Conservation (phyloP, 2,888 invertebrate genomes). For the Panzeria rudis region DNA sequence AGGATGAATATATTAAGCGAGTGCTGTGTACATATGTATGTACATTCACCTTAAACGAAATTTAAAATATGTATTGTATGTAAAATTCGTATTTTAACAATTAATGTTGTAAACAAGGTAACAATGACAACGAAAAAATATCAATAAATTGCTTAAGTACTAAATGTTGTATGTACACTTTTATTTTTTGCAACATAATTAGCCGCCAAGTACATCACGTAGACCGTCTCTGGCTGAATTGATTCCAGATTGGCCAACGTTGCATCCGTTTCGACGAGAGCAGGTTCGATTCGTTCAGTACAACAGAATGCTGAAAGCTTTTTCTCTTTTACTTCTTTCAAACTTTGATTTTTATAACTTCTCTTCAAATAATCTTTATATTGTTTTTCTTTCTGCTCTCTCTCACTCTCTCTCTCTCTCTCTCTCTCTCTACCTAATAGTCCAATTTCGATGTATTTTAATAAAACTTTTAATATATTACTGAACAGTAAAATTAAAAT, state of each 20-base stretch:
- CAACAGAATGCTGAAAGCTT: neutral
- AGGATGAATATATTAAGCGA: too few relatives aligned
- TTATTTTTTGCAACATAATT: constrained; percentile 65
- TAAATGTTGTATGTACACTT: neutral
- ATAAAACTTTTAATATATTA: too few relatives aligned
- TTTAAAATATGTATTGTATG: too few relatives aligned
- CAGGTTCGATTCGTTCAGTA: constrained; percentile 86
- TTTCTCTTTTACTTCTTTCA: neutral
- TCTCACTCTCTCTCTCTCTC: neutral
- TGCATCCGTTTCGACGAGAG: constrained; percentile 85
- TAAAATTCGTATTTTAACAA: too few relatives aligned
- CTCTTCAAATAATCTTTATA: neutral
- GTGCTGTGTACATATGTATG: too few relatives aligned
- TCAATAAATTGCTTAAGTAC: too few relatives aligned
- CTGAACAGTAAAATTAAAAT: too few relatives aligned
- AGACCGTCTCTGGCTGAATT: constrained; percentile 96
- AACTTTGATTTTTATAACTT: neutral
- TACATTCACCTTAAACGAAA: too few relatives aligned
- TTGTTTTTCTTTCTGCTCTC: neutral
- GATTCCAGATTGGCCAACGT: constrained; percentile 97
- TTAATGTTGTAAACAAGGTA: too few relatives aligned
- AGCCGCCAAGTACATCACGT: constrained; percentile 86
- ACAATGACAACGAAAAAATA: too few relatives aligned
- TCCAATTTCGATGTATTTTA: too few relatives aligned
- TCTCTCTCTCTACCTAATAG: neutral